Evolutionary conservation across 2,797 vertebrate genomes (phyloP), one percentile per base, ranked within the genome.

Genomic region (Cyprinodon diabolis): DNA sequence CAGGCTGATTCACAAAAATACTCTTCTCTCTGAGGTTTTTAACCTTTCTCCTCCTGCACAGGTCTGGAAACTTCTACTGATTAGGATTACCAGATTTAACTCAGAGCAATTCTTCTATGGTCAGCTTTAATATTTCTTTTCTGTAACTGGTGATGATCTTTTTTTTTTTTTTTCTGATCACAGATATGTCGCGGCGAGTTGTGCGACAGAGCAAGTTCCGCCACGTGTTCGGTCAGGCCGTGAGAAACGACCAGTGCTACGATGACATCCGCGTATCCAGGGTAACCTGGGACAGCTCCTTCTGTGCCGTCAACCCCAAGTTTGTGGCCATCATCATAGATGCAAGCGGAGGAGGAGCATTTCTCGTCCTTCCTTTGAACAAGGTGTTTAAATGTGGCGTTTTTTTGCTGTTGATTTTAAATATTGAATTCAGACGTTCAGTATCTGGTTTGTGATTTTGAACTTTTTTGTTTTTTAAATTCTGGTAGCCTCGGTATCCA

Each of bases 121-220:
- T 25, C 11, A 56, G 14, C 65, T 81, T 45, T 45, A 23, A 60
- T 40, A 21, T 79, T 76, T 79, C 51, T 49, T 79, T 58, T 49
- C 58, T 43, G 37, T 11, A 70, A 56, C 45, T 51, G 63, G 60
- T 58, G 54, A n/a, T 49, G 37, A 74, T 68, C 68, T 56, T 72
- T 9, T 19, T 79, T 48, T 58, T 5, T 5, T 19, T 52, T 52
- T 66, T 47, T 45, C 40, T 66, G 17, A 6, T 75, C 14, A 5
- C 94, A 99, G 98, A 97, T 94, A 98, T 96, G 23, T 96, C 98
- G 96, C 96, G 98, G 93, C 96, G 97, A 91, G 98, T 99, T 90
- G 98, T 99, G 90, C 96, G 98, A 75, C 96, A 97, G 96, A 99
- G 98, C 95, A 99, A 99, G 92, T 99, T 99, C 90, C 97, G 98